These are phyloP conservation scores for Hedya salicella DNA, from an alignment of 2,888 invertebrate genomes.

Conservation along the genomic window DNA sequence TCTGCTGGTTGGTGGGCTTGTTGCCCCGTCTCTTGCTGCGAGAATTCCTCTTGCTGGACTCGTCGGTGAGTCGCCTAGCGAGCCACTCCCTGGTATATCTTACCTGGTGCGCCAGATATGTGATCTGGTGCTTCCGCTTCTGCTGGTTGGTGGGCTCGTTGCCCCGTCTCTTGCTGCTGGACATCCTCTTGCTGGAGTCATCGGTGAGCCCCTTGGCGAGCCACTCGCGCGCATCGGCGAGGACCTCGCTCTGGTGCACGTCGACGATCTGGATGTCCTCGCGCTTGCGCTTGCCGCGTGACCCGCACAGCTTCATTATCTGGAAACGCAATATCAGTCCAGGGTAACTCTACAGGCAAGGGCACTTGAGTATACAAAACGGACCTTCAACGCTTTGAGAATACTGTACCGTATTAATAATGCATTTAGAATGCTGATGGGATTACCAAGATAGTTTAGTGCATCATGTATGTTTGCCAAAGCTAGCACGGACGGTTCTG, in stretches of 20 bases:
- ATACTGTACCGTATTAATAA: too few relatives aligned
- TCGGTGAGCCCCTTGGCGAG: constrained; percentile 92
- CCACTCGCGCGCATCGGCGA: constrained; percentile 93
- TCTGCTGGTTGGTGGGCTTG: not conserved
- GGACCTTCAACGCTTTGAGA: too few relatives aligned
- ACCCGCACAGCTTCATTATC: constrained; percentile 89
- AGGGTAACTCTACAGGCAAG: too few relatives aligned
- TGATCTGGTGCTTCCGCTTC: constrained; percentile 97
- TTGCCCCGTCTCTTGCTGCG: not conserved
- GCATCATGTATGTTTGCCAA: too few relatives aligned
- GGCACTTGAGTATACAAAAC: too few relatives aligned
- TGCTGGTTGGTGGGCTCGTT: constrained; percentile 88
- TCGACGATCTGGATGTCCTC: constrained; percentile 92
- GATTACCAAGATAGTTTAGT: too few relatives aligned
- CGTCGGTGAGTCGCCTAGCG: constrained; percentile 89
- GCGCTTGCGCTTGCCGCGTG: constrained; percentile 86
- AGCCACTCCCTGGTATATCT: constrained; percentile 59
- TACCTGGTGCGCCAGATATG: constrained; percentile 94
- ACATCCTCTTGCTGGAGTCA: constrained; percentile 84
- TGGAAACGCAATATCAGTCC: constrained; percentile 49
- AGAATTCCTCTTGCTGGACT: constrained; percentile 81
- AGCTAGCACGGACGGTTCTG: too few relatives aligned
- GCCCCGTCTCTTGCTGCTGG: constrained; percentile 82
- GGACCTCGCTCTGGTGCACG: constrained; percentile 91
- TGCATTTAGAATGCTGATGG: too few relatives aligned